Conservation (phyloP, 2,888 invertebrate species). For the Caenorhabditis sp. region DNA sequence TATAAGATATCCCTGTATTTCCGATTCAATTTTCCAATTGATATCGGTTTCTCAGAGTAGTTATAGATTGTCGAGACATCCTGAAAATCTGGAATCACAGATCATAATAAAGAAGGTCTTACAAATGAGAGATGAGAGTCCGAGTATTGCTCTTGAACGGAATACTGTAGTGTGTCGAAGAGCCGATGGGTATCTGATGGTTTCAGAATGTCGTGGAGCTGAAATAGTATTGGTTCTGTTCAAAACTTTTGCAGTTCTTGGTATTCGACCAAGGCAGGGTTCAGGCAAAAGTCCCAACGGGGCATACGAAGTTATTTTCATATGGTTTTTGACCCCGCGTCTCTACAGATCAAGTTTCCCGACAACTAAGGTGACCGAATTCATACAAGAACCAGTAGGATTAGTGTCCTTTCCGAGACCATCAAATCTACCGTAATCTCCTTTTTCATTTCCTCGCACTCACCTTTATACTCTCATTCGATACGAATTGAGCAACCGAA, state of each 20-base stretch:
- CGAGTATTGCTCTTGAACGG: constrained; percentile 63
- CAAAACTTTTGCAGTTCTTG: too few relatives aligned
- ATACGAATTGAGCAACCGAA: constrained; percentile 41
- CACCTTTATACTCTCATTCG: constrained; percentile 58
- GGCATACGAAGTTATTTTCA: too few relatives aligned
- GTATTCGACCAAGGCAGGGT: too few relatives aligned
- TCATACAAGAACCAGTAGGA: constrained; percentile 1
- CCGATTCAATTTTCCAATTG: constrained; percentile 64
- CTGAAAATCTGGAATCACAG: constrained; percentile 32
- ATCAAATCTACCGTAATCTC: constrained; percentile 22
- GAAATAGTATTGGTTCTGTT: constrained; percentile 42
- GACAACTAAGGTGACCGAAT: background rate
- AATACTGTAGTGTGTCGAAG: constrained; percentile 67
- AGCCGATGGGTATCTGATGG: constrained; percentile 69
- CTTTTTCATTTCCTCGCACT: background rate
- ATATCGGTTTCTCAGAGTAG: constrained; percentile 67
- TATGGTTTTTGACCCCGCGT: too few relatives aligned
- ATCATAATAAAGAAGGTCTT: background rate
- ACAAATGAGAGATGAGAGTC: constrained; percentile 59
- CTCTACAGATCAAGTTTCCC: background rate
- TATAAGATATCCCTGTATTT: constrained; percentile 71
- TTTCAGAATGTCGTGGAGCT: constrained; percentile 68
- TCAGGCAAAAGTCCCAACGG: too few relatives aligned
- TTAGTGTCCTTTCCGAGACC: background rate
- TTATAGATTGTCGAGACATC: constrained; percentile 66